Conservation (phyloP, 2,888 invertebrate species). For the Synanthedon vespiformis region DNA sequence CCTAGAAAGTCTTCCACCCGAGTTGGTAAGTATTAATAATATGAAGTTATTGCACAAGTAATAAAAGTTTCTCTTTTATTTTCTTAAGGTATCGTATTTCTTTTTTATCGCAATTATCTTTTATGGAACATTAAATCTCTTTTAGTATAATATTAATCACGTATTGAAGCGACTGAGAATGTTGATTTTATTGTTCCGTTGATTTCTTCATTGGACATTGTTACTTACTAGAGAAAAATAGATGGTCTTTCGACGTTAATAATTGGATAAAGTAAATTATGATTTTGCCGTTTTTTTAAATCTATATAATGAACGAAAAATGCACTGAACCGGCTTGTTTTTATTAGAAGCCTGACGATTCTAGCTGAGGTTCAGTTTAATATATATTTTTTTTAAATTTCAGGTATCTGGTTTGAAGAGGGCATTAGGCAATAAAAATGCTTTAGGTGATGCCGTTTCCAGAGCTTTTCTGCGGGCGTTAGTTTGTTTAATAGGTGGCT, state of each 20-base stretch:
- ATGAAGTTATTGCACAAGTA: neutral
- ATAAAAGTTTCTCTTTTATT: neutral
- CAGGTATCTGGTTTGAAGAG: conserved; percentile 81
- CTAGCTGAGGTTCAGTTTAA: too few relatives aligned
- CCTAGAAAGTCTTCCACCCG: conserved; percentile 87
- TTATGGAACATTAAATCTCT: neutral
- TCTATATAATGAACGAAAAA: too few relatives aligned
- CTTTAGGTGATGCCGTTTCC: conserved; percentile 91
- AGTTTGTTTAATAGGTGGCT: conserved; percentile 94
- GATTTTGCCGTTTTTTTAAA: too few relatives aligned
- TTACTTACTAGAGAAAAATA: too few relatives aligned
- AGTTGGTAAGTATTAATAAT: conserved; percentile 75
- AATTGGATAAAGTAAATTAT: too few relatives aligned
- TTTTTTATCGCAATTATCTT: conserved; percentile 3
- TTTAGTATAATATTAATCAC: too few relatives aligned
- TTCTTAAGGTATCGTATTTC: neutral
- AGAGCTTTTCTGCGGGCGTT: conserved; percentile 91
- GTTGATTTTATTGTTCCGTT: too few relatives aligned
- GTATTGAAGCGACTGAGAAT: too few relatives aligned
- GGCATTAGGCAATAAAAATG: conserved; percentile 80
- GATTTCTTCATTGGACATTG: too few relatives aligned
- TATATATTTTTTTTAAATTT: conserved; percentile 11
- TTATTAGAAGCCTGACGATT: too few relatives aligned
- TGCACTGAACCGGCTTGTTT: too few relatives aligned
- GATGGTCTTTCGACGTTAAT: too few relatives aligned